Evolutionary conservation across 2,113 vertebrate genomes (phyloP).

Genomic region (Siphamia tubifer): DNA sequence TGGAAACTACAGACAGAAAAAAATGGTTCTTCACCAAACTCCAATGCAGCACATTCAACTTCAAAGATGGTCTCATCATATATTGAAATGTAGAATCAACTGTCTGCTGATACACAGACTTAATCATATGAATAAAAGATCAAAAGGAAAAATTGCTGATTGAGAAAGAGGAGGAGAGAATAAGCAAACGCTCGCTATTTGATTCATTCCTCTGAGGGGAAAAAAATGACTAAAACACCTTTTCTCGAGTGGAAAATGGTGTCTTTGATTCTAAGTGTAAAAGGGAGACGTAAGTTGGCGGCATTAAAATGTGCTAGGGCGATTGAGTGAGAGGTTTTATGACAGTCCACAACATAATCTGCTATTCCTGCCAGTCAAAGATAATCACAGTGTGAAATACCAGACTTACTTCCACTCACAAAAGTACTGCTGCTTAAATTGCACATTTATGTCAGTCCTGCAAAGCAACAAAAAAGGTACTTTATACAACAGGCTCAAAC

Average conservation of each 20-base stretch:
- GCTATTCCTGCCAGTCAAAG: constrained; percentile 43
- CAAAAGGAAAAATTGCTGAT: constrained; percentile 68
- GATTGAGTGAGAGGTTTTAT: constrained; percentile 44
- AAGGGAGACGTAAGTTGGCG: constrained; percentile 15
- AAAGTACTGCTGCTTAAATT: constrained; percentile 20
- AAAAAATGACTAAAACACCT: constrained; percentile 26
- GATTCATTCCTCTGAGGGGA: constrained; percentile 17
- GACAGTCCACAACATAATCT: constrained; percentile 46
- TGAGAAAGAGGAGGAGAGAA: constrained; percentile 56
- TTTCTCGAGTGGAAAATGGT: neutral
- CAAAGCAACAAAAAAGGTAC: neutral
- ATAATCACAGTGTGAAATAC: constrained; percentile 41
- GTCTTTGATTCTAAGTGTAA: constrained; percentile 20
- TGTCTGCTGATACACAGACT: constrained; percentile 57
- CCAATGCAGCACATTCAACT: constrained; percentile 27
- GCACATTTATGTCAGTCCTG: neutral
- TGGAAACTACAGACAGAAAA: constrained; percentile 1
- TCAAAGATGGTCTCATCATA: constrained; percentile 66
- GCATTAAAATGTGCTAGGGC: constrained; percentile 36
- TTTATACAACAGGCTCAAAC: neutral
- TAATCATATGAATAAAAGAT: constrained; percentile 72
- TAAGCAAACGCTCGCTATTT: constrained; percentile 50
- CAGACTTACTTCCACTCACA: constrained; percentile 24
- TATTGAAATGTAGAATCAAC: constrained; percentile 58
- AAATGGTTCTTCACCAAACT: constrained; percentile 12